Evolutionary conservation across 2,113 vertebrate species (phyloP), one percentile per base, ranked within the genome.

Genomic region (Gopherus flavomarginatus): DNA sequence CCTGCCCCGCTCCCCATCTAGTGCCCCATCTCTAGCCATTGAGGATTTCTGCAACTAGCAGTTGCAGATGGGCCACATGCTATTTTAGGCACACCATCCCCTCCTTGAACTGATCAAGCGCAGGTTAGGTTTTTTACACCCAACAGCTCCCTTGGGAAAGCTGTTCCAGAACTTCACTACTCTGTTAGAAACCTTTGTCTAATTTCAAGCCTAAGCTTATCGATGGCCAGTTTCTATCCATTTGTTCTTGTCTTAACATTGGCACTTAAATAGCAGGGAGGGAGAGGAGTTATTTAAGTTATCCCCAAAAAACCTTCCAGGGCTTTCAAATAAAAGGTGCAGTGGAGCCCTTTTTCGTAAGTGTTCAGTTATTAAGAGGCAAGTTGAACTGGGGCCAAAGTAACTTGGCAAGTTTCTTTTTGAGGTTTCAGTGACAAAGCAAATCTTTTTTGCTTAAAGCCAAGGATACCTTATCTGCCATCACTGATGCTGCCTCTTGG

Each of bases 401-500:
- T 0, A 16, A 94, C 42, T 14, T 35, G 13, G 7, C 54, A 27
- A 26, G 14, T 80, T 83, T 44, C 10, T 26, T 86, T 96, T 90
- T 52, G 90, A 29, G 19, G 10, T 62, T 83, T 69, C 19, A 17
- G 35, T 42, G 89, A 94, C 95, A 80, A 92, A 93, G 47, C 2
- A 84, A 69, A 12, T 6, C 10, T 38, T 49, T 62, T 72, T 81
- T 9, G 27, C 86, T 85, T 87, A 91, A 54, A 53, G 87, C 87
- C 85, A 89, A 69, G 81, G 90, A 44, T n/a, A 88, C 27, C 78
- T 95, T 93, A 97, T 94, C 90, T 90, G 3, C 83, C 54, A 54
- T 81, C 86, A 69, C 31, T 95, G 92, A 95, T 95, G 96, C 78
- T 92, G 92, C 94, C 35, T 89, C 87, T 96, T 81, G 52, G 85